Evolutionary conservation across 2,888 invertebrate species (phyloP).

Genomic region (Leuctra nigra): DNA sequence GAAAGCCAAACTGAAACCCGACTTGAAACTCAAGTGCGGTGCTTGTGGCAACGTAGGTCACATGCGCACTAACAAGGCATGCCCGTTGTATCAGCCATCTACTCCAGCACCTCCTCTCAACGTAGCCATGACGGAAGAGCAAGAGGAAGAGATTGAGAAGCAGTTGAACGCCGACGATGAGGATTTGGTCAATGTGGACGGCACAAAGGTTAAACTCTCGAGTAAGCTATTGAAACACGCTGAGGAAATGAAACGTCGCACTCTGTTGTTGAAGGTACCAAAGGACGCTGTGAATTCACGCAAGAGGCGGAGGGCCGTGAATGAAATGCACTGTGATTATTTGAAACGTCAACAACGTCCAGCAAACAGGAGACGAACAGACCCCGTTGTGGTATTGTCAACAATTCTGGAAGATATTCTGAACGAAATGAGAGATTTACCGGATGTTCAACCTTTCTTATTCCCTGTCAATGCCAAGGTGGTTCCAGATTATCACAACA

Average conservation of each 20-base stretch:
- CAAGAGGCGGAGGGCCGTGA: conserved; percentile 57
- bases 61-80: conserved; percentile 93
- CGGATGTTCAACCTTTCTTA: conserved; percentile 88
- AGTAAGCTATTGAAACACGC: conserved; percentile 84
- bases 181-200: conserved; percentile 87
- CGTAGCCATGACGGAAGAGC: conserved; percentile 70
- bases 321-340: conserved; percentile 81
- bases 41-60: conserved; percentile 45
- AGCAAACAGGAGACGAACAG: conserved; percentile 86
- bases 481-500: conserved; percentile 91
- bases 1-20: conserved; percentile 75
- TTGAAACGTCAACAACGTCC: conserved; percentile 73
- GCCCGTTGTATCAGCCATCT: conserved; percentile 81
- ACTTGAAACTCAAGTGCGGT: conserved; percentile 89
- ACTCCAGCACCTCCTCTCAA: conserved; percentile 55
- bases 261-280: conserved; percentile 69
- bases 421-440: conserved; percentile 86
- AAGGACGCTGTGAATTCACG: conserved; percentile 58
- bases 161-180: conserved; percentile 73
- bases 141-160: conserved; percentile 69
- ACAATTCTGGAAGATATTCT: conserved; percentile 86
- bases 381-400: conserved; percentile 92
- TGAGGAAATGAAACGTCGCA: conserved; percentile 76
- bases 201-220: conserved; percentile 87
- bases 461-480: conserved; percentile 92